A percentile compares a stretch with the other conserved stretches of the same genome.
These are phyloP conservation scores for Synodontis membranacea DNA, from an alignment of 2,113 vertebrate genomes.

Conservation along the genomic window DNA sequence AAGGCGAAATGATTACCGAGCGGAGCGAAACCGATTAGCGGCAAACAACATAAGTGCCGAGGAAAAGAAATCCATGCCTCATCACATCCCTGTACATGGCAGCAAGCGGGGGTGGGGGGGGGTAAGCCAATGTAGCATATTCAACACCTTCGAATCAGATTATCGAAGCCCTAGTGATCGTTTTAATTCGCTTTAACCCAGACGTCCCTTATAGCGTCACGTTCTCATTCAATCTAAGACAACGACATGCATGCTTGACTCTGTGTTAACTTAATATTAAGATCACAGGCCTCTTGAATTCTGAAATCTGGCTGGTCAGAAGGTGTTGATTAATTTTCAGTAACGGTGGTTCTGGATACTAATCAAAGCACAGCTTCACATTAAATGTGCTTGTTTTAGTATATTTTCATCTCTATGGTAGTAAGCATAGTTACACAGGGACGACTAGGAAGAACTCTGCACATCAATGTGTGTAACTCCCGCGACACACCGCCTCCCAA, in stretches of 20 bases:
- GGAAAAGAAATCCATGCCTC: not conserved
- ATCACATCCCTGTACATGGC: not conserved
- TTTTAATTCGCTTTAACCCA: not conserved
- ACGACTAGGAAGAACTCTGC: not conserved
- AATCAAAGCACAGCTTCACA: too few relatives aligned
- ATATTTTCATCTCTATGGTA: too few relatives aligned
- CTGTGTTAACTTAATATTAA: not conserved
- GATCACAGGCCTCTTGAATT: not conserved
- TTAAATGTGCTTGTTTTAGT: not conserved
- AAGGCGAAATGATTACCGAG: not conserved
- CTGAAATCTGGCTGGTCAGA: not conserved
- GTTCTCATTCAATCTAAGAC: not conserved
- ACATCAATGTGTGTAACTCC: too few relatives aligned
- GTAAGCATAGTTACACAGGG: not conserved
- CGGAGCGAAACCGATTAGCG: not conserved
- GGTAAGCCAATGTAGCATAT: not conserved
- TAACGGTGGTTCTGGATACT: not conserved
- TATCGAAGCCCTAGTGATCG: not conserved
- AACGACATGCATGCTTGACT: not conserved
- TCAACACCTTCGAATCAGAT: not conserved
- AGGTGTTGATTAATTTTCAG: not conserved
- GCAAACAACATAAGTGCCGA: not conserved
- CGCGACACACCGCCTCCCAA: not conserved
- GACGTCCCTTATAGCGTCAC: not conserved
- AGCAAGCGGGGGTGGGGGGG: not conserved